Base-by-base conservation (phyloP, 2,888 invertebrate species). In the Sarcophaga subvicina region DNA sequence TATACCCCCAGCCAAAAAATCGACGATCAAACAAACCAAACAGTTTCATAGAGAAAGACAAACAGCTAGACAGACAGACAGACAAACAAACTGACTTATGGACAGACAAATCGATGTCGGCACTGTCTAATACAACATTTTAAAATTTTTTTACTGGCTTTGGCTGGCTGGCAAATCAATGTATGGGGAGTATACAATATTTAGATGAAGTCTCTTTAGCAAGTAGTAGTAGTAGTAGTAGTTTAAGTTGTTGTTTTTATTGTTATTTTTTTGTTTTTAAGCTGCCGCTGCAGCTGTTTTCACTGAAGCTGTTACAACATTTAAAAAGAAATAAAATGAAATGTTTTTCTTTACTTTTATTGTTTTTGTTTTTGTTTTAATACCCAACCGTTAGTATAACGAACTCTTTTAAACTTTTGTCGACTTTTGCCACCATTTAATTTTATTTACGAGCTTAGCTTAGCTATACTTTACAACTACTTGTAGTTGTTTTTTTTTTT, bases 1-100 rank as follows among this genome's bases (percentile, higher is more conserved):
- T 93, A 93, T 93, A 93, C 91, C 91, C 88, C 88, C 88, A 81
- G 88, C 81, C 75, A 84, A 84, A 86, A 22, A 69, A 75, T 47
- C 70, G 75, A 67, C 85, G 84, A 60, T 22, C 90, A 73, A 84
- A 69, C 54, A 75, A 84, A 84, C 84, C 79, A 82, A 17, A 75
- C 62, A 63, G 45, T 63, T 64, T 37, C 72, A 72, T 59, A 63
- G 8, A 80, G 63, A 54, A 54, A 54, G n/a, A 80, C 70, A 54
- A 17, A 4, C 54, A 70, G 78, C 17, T n/a, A 62, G 69, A 78
- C 20, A 78, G 45, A 76, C 22, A 27, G 27, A 37, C 37, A 37
- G 37, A 37, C 37, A 37, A 10, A 8, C 37, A 37, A 2, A 37
- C 37, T 37, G 8, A 37, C 37, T 37, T 37, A 37, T 37, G 37